These are phyloP conservation scores for Fregetta grallaria DNA, from an alignment of 2,113 vertebrate genomes.

Conservation along the genomic window DNA sequence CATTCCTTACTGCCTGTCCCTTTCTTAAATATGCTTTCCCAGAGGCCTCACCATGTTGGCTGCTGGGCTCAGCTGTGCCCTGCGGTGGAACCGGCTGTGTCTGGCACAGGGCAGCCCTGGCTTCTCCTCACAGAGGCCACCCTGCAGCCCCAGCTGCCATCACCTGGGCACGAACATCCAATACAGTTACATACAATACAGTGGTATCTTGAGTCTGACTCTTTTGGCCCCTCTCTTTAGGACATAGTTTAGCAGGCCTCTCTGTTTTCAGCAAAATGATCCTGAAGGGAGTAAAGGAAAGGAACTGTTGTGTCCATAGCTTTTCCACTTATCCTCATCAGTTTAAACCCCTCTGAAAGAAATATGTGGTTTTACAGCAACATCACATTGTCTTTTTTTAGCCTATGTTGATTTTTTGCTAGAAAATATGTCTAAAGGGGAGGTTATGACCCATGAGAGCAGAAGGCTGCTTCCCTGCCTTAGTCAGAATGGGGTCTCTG, in stretches of 20 bases:
- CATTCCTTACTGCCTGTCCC: not conserved
- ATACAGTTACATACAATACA: not conserved
- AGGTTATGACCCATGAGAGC: not conserved
- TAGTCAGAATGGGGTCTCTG: not conserved
- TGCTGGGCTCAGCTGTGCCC: not conserved
- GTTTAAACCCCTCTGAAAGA: not conserved
- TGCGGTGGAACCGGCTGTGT: no score
- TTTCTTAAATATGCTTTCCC: not conserved
- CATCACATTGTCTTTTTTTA: not conserved
- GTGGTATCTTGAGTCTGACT: not conserved
- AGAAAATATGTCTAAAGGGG: not conserved
- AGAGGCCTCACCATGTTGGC: not conserved
- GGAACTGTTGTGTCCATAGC: fast-evolving
- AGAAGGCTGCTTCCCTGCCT: not conserved
- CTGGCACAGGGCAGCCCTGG: no score
- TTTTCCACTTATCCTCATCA: not conserved
- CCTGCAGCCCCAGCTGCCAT: fast-evolving
- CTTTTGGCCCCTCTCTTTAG: not conserved
- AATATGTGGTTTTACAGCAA: not conserved
- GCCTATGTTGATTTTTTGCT: not conserved
- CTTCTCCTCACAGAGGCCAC: not conserved
- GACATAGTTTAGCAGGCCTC: not conserved
- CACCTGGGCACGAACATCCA: not conserved
- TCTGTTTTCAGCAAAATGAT: not conserved
- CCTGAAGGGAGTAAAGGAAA: not conserved